Evolutionary conservation across 1,140 invertebrate genomes (phyloP), one percentile per base, ranked within the genome.

Genomic region (Orchesella cincta): DNA sequence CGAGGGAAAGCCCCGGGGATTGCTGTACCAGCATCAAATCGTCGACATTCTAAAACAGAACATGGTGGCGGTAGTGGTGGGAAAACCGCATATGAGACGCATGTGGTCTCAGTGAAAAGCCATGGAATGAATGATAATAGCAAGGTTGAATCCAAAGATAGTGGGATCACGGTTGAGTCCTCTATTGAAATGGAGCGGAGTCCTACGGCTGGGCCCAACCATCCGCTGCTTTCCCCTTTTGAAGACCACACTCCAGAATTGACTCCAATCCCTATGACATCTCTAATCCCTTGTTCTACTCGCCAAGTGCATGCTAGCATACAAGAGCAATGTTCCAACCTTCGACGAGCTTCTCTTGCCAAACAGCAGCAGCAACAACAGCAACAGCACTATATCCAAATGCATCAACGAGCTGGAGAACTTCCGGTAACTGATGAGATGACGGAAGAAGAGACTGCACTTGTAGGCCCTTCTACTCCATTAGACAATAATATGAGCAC

Each of bases 61-160:
- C 34, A 73, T 18, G 23, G 71, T 73, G 71, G 71, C 12, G 36
- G 71, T 39, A 26, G 20, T 14, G 3, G 14, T 5, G 39, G 35
- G 36, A 73, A 73, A 36, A 26, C 23, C 26, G 23, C 71, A 29
- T 51, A 39, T 20, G 71, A 73, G 71, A 51, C 34, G 3, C 62
- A 67, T 12, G 31, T 33, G 33, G 62, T 67, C 2, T 29, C 62
- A 1, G 62, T 67, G 14, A 67, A 67, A n/a, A 33, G 31, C 33
- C 62, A 51, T 23, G 71, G 71, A 39, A 2, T 73, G 34, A 46
- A 35, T 31, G 46, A 2, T 29, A 57, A 54, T 29, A 73, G 71
- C 1, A 79, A 79, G 31, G 75, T 79, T n/a, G 73, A 77, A 39
- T 79, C 78, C 2, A 73, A 74, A 46, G 78, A 79, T 75, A 75